These are phyloP conservation scores for Chinchilla lanigera DNA, from an alignment of 2,113 vertebrate genomes.

Conservation along the genomic window DNA sequence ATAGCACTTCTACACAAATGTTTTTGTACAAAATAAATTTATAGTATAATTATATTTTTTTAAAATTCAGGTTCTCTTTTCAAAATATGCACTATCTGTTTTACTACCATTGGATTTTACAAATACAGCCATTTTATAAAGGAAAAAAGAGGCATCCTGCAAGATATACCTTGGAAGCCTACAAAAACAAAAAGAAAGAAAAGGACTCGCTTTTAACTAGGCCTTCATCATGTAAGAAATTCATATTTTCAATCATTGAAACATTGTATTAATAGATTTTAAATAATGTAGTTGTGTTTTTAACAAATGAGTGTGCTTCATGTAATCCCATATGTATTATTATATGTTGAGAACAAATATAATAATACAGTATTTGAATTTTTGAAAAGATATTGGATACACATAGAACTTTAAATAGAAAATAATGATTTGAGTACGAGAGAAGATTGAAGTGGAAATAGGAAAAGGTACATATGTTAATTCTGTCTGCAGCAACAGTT, in stretches of 20 bases:
- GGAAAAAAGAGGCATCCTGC: accelerated
- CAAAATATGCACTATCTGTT: constrained; percentile 17
- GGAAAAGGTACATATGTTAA: neutral
- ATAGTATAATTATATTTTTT: neutral
- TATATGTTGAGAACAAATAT: neutral
- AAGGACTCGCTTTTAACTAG: neutral
- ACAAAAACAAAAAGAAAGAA: neutral
- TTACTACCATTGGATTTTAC: neutral
- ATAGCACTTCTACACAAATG: neutral
- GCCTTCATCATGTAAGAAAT: constrained; percentile 59
- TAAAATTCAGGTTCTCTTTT: constrained; percentile 42
- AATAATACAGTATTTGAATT: constrained; percentile 28
- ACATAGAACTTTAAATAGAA: neutral
- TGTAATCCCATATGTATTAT: neutral
- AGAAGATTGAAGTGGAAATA: neutral
- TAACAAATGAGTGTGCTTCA: neutral
- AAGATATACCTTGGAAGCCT: accelerated
- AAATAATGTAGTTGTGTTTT: neutral
- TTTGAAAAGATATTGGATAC: neutral
- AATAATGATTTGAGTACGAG: neutral
- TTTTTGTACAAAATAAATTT: neutral
- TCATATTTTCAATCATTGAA: neutral
- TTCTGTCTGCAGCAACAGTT: neutral
- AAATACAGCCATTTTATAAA: accelerated
- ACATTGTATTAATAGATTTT: neutral